Evolutionary conservation across 1,140 invertebrate species (phyloP), one percentile per base, ranked within the genome.

Genomic region (Liolophura sinensis): DNA sequence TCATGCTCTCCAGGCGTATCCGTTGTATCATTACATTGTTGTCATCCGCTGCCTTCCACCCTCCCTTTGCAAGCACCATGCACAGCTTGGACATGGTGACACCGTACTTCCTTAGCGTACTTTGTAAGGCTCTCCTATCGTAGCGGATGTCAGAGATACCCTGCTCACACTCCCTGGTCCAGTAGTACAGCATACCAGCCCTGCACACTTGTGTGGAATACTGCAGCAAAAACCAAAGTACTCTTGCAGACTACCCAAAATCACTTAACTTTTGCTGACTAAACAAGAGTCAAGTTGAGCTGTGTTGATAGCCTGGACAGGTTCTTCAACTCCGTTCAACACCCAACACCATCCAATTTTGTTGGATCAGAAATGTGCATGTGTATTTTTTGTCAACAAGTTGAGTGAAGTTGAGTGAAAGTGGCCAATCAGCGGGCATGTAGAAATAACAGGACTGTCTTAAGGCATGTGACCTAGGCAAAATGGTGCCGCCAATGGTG

Each of bases 151-250:
- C 82, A 24, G 68, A 50, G 15, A 84, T 79, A 52, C 79, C 81
- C 25, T 67, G 50, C 50, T 85, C 82, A 75, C 80, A 79, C 64
- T 85, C 84, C 62, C 71, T 73, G 7, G 82, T 83, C 83, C 83
- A 85, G 64, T 78, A 78, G 64, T 78, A 82, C 55, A 84, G 64
- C 74, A 84, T 73, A 15, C 78, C 80, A 60, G 79, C 73, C 46
- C 75, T 67, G 68, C 81, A 85, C 14, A 84, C 76, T 71, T 84
- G 83, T n/a, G 79, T 74, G 61, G 81, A 79, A 60, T 82, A 84
- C 82, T 84, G 71, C 25, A 72, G 71, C 24, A 57, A 68, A 27
- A 31, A 55, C 48, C n/a, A 50, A 27, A 65, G 16, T 18, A 22
- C 3, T 18, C 14, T 14, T 57, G 24, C 14, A 16, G 14, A 14